These are phyloP conservation scores for Pterophyllum scalare DNA, from an alignment of 2,113 vertebrate species.

Conservation along the genomic window DNA sequence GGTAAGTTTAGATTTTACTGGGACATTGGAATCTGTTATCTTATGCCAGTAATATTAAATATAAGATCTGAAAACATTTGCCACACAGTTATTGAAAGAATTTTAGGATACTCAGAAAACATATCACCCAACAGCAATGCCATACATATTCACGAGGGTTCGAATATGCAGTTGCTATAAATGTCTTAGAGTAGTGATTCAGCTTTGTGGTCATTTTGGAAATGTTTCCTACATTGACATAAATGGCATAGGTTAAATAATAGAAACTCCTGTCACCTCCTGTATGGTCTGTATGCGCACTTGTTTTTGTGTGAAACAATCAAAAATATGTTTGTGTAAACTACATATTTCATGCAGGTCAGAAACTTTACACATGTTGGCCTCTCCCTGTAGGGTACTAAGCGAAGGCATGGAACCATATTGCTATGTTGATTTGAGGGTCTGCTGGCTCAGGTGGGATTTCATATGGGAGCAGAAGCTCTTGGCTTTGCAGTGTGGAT, in stretches of 20 bases:
- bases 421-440: constrained; percentile 59
- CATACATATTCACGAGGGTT: background rate
- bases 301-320: background rate
- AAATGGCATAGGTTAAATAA: background rate
- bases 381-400: constrained; percentile 44
- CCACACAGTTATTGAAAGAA: background rate
- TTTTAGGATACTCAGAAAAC: background rate
- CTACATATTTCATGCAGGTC: background rate
- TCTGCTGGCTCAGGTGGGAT: constrained; percentile 62
- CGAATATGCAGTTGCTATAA: background rate
- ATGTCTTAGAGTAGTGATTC: background rate
- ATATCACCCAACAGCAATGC: background rate
- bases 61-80: background rate
- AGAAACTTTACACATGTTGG: constrained; percentile 30
- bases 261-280: background rate
- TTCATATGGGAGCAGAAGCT: constrained; percentile 60
- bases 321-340: background rate
- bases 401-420: constrained; percentile 44
- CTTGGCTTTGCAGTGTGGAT: constrained; percentile 15
- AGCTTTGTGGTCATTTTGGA: background rate
- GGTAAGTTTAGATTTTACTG: background rate
- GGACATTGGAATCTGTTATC: background rate
- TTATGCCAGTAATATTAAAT: background rate
- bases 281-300: rapidly evolving
- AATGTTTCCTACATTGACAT: background rate